A percentile compares a stretch with the other conserved stretches of the same genome.
These are phyloP conservation scores for Solenodon paradoxus DNA, from an alignment of 2,113 vertebrate species.

Conservation along the genomic window DNA sequence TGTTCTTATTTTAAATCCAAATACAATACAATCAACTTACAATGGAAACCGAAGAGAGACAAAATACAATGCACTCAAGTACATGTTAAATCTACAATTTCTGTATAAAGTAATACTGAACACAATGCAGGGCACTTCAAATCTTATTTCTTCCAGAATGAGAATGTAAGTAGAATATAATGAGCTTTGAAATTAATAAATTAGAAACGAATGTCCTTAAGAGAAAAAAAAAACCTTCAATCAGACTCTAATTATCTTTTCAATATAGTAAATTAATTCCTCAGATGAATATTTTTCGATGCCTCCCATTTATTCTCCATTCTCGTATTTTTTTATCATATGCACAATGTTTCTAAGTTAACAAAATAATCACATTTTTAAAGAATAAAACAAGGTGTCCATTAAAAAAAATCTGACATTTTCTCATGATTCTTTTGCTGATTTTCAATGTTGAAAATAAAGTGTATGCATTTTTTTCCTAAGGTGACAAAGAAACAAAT, in stretches of 20 bases:
- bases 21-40: conserved; percentile 74
- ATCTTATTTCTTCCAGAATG: conserved; percentile 79
- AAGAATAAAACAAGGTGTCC: conserved; percentile 61
- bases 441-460: conserved; percentile 45
- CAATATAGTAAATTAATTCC: conserved; percentile 82
- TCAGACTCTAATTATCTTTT: conserved; percentile 82
- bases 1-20: conserved; percentile 47
- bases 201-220: conserved; percentile 83
- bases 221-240: conserved; percentile 77
- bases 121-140: conserved; percentile 78
- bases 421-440: conserved; percentile 20
- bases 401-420: not conserved
- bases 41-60: conserved; percentile 74
- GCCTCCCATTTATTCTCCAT: conserved; percentile 68
- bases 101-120: conserved; percentile 74
- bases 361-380: conserved; percentile 57
- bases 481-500: not conserved
- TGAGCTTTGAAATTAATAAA: conserved; percentile 84
- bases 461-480: not conserved
- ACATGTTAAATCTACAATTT: conserved; percentile 66
- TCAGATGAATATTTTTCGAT: conserved; percentile 72
- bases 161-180: conserved; percentile 81
- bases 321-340: conserved; percentile 73
- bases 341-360: conserved; percentile 69
- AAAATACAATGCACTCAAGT: conserved; percentile 71